Base-by-base conservation (phyloP, 2,888 invertebrate genomes). In the Colostygia pectinataria region DNA sequence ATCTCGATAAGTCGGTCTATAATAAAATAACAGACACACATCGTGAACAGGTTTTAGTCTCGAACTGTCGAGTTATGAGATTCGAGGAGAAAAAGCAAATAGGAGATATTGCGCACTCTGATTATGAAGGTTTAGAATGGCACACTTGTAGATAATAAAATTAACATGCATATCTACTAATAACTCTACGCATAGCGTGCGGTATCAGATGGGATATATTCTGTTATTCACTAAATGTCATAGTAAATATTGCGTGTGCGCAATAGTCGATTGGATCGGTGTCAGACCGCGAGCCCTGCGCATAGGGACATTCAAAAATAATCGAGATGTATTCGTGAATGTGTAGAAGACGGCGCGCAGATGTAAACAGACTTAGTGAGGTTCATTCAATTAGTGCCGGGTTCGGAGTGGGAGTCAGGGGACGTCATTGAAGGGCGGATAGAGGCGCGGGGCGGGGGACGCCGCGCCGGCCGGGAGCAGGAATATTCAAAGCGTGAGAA, bases 401-500 rank as follows among this genome's bases (percentile, higher is more conserved):
- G 78, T 77, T 71, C 65, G 73, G 66, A 80, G 83, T 77, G 80
- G 83, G 84, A 83, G 80, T 74, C 75, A 70, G 78, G 77, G 77
- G 79, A 82, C 81, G 80, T 80, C 84, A 82, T 81, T 79, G 84
- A 85, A 86, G 86, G 88, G 87, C 83, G 79, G 73, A 63, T 65
- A 69, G 67, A 55, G 68, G 73, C 65, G 66, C 66, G 74, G 77
- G 71, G 59, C 65, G 39, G 49, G 40, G 57, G 65, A 66, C 67
- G 61, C 62, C 18, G 6, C 15, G 18, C 31, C 27, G 38, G 76
- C 74, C 83, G 80, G 82, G 80, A 84, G 77, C 87, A 86, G 87
- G 87, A 85, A 88, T 88, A 90, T 90, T 89, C 87, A 87, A 88
- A 89, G 89, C 89, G 89, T 90, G 89, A 90, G 89, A 90, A 90